Base-by-base conservation (phyloP, 2,888 invertebrate species). In the Callosobruchus maculatus region DNA sequence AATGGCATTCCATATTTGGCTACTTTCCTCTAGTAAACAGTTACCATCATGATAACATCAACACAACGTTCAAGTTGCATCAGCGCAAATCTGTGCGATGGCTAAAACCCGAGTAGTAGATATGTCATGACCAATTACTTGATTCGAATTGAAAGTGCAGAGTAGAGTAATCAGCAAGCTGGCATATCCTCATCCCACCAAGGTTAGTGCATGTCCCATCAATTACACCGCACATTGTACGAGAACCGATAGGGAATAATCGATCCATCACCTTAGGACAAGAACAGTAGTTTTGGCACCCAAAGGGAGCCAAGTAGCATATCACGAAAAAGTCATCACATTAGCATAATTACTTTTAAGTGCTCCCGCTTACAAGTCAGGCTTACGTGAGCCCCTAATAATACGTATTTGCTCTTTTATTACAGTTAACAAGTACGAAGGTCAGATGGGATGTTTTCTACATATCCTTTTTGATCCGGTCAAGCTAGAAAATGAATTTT, bases 341-440 rank as follows among this genome's bases (percentile, higher is more conserved):
- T 72, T 74, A 72, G 70, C 74, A 74, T 74, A 74, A 74, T 71
- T 71, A 71, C 22, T 73, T 70, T 49, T 21, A 68, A 67, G 70
- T 26, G 70, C 22, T 70, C 26, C 22, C 70, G 22, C 70, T 20
- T 70, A 70, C 70, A 70, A 21, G 22, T n/a, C 20, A n/a, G 20
- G 4, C 70, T 70, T 70, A 70, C 22, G 26, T 22, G 70, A 70
- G 21, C 20, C 20, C 20, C 20, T 70, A 70, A 70, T 70, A 70
- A 70, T 70, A 70, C 70, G 70, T 26, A 70, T 70, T 70, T 70
- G 22, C 22, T 26, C 18, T 70, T 70, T 70, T 70, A 70, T 70
- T 70, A 70, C 22, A 26, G 70, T 70, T 70, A 70, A 70, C 70
- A 70, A 70, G 70, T 26, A 20, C 70, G 70, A 70, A 70, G 70